Conservation (phyloP, 2,113 vertebrate genomes). For the Tragelaphus buxtoni region DNA sequence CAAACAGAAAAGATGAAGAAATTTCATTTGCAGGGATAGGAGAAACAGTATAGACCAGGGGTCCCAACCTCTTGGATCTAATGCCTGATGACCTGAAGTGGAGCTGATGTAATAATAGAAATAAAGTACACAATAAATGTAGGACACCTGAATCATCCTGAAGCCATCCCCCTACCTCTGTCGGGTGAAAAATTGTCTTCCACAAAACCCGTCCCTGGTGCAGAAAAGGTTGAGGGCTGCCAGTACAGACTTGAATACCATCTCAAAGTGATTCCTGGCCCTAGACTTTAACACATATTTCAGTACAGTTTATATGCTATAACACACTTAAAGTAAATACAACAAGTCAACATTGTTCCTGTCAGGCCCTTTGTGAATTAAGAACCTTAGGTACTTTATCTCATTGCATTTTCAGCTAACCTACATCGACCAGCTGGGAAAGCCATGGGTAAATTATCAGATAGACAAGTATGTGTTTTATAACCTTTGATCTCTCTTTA, state of each 20-base stretch:
- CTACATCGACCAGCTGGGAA: not conserved
- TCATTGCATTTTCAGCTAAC: not conserved
- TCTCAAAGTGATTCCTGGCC: not conserved
- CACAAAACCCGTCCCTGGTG: not conserved
- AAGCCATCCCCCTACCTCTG: not conserved
- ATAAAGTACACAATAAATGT: not conserved
- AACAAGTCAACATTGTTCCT: not conserved
- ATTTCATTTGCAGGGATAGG: not conserved
- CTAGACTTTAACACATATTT: not conserved
- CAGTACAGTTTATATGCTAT: not conserved
- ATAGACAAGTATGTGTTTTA: not conserved
- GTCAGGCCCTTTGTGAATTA: not conserved
- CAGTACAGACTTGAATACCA: not conserved
- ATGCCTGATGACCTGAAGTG: not conserved
- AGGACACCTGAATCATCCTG: not conserved
- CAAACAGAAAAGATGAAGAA: not conserved
- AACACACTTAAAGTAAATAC: not conserved
- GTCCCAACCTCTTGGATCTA: not conserved
- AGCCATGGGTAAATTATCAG: not conserved
- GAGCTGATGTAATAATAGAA: not conserved
- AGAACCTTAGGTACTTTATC: not conserved
- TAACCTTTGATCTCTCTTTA: not conserved
- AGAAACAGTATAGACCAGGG: not conserved
- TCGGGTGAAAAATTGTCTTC: not conserved
- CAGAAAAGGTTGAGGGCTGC: not conserved